Percentiles rank a stretch among this genome's conserved stretches.
Conservation (phyloP, 2,888 invertebrate genomes). For the Norana najaformis region DNA sequence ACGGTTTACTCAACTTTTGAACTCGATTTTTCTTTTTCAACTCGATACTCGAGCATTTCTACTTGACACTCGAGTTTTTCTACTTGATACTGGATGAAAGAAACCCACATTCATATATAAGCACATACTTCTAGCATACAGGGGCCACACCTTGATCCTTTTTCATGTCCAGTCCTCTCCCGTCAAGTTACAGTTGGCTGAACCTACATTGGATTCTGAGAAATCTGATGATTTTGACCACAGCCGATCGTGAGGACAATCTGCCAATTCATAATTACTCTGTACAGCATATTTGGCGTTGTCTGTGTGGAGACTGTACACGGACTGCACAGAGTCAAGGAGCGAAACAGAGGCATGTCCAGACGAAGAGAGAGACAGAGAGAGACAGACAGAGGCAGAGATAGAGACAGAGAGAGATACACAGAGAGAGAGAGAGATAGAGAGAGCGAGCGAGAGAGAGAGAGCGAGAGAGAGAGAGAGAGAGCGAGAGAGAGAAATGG, state of each 20-base stretch:
- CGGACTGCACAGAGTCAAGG: neutral
- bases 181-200: neutral
- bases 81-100: neutral
- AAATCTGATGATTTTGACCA: neutral
- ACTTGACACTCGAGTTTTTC: neutral
- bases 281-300: neutral
- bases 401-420: no score
- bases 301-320: neutral
- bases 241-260: neutral
- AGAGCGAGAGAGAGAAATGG: no score
- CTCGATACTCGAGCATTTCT: no score
- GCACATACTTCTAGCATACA: neutral
- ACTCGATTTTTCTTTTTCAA: no score
- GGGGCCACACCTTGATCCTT: neutral
- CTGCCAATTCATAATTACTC: neutral
- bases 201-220: constrained; percentile 5
- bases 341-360: neutral
- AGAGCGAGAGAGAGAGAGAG: neutral
- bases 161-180: neutral
- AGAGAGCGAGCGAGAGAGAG: no score
- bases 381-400: no score
- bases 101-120: neutral
- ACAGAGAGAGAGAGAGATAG: no score
- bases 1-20: neutral
- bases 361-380: neutral